Evolutionary conservation across 92 coral and sea anemone species (phyloP), one percentile per base, ranked within the genome.

Genomic region (Phenganax subtilis): DNA sequence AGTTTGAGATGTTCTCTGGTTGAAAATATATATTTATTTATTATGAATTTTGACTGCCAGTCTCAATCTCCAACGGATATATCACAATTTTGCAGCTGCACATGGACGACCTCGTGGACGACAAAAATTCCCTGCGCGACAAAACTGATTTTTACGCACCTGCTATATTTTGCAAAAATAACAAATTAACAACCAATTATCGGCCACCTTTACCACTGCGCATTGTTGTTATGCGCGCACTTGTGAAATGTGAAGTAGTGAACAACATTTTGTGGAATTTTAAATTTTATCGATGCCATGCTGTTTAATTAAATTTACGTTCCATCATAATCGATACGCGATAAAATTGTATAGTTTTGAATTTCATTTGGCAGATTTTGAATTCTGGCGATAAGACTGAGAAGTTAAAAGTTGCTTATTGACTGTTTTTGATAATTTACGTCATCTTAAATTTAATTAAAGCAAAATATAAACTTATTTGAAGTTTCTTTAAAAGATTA

Each of bases 101-200:
- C 47, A 37, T 37, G 47, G 47, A 37, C 47, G 47, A 37, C 47
- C 2, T 1, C 2, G 47, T 37, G 47, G 25, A 20, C 25, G 25
- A 20, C 25, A 61, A 12, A 61, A 61, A 12, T 61, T 61, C n/a
- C 20, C 3, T 15, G 67, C 2, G 67, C 2, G 27, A 5, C 25
- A 28, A 6, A 61, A 28, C 67, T 37, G 47, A 37, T 61, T 14
- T 20, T 61, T 61, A 3, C 28, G 67, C 20, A 28, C 15, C n/a
- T 14, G 28, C 5, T 37, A 37, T 37, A 1, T 37, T 37, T 56
- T 56, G 60, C 60, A 1, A 61, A 61, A 12, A 61, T 17, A 61
- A 61, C 67, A 61, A 61, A 61, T 61, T 61, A 61, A 17, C 67
- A 61, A 61, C 67, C 27, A 17, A 17, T 61, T 61, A 61, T 61